Conservation (phyloP, 2,113 vertebrate genomes). For the Lycaon pictus region DNA sequence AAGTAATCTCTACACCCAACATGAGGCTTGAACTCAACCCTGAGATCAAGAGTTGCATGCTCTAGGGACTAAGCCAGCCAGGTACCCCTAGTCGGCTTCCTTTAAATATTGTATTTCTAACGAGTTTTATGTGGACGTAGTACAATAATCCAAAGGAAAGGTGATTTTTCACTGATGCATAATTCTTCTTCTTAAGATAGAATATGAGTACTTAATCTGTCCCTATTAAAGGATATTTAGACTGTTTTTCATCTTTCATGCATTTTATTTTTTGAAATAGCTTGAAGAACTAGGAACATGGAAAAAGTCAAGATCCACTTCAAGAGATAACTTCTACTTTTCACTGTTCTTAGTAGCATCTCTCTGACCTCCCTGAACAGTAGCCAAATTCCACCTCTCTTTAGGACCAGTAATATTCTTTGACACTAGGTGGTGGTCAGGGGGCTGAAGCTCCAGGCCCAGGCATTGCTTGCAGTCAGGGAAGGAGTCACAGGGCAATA, state of each 20-base stretch:
- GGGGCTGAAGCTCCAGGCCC: not conserved
- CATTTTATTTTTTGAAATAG: conserved; percentile 34
- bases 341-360: not conserved
- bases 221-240: conserved; percentile 34
- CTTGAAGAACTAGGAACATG: not conserved
- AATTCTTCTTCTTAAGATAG: conserved; percentile 55
- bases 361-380: not conserved
- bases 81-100: not conserved
- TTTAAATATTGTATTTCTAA: not conserved
- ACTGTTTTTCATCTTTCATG: not conserved
- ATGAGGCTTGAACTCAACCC: not conserved
- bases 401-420: not conserved
- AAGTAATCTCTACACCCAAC: not conserved
- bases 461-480: not conserved
- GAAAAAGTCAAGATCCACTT: not conserved
- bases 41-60: not conserved
- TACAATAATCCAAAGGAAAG: conserved; percentile 21
- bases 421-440: not conserved
- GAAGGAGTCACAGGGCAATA: not conserved
- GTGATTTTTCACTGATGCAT: conserved; percentile 21
- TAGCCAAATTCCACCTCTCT: not conserved
- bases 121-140: not conserved
- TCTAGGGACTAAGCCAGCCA: not conserved
- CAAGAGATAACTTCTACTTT: not conserved
- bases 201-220: not conserved